Percentiles rank a stretch among this genome's conserved stretches.
Evolutionary conservation across 2,888 invertebrate species (phyloP).

Genomic region (Lasioglossum calceatum): DNA sequence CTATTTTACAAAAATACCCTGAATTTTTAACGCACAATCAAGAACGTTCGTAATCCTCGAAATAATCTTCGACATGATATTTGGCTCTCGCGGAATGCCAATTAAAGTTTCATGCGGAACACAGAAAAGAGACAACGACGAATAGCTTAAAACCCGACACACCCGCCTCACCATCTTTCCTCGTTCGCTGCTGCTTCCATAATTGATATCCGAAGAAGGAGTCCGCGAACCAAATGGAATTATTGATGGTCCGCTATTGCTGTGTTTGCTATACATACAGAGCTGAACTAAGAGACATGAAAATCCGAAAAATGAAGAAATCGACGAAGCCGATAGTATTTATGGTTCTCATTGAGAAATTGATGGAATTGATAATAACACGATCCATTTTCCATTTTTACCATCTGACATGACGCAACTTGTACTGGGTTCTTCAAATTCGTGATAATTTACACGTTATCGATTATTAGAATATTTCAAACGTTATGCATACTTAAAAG

Average conservation of each 20-base stretch:
- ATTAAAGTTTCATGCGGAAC: conserved; percentile 15
- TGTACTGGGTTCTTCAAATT: background rate
- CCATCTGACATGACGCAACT: background rate
- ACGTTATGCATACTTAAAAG: background rate
- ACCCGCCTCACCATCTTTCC: background rate
- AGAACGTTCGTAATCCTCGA: background rate
- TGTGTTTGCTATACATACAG: background rate
- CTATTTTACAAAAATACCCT: background rate
- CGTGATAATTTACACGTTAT: no score
- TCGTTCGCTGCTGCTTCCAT: conserved; percentile 6
- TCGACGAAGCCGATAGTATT: background rate
- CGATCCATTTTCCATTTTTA: background rate
- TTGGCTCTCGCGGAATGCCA: background rate
- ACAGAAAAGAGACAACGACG: background rate
- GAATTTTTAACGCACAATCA: conserved; percentile 6
- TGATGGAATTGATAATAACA: background rate
- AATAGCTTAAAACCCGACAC: background rate
- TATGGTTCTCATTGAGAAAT: background rate
- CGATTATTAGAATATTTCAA: background rate
- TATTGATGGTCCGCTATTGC: conserved; percentile 30
- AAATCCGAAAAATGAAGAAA: background rate
- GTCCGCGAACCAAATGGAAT: conserved; percentile 29
- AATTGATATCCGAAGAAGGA: conserved; percentile 24
- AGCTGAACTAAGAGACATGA: background rate
- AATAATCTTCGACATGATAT: background rate